Conservation (phyloP, 2,888 invertebrate genomes). For the Chironomus tentans region DNA sequence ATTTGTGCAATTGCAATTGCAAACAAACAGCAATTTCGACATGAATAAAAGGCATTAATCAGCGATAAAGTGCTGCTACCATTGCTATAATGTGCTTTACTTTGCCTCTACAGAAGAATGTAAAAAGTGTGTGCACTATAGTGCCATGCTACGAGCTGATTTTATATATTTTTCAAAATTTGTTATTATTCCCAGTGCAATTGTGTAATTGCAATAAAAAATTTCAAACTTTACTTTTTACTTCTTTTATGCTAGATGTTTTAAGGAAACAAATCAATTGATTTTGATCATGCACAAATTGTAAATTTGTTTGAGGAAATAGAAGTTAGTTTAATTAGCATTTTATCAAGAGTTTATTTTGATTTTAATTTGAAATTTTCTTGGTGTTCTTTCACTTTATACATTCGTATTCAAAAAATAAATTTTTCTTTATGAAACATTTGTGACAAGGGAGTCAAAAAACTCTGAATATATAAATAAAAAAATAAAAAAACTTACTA, state of each 20-base stretch:
- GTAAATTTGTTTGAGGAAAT: not conserved
- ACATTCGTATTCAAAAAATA: too few species aligned
- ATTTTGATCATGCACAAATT: not conserved
- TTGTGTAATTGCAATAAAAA: not conserved
- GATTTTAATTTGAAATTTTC: too few species aligned
- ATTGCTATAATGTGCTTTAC: not conserved
- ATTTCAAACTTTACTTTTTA: not conserved
- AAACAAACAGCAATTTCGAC: conserved; percentile 1
- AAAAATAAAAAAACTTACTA: too few species aligned
- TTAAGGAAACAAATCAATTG: not conserved
- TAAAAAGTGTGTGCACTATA: conserved; percentile 1
- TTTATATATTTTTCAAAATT: not conserved
- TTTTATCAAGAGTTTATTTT: too few species aligned
- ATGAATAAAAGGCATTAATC: conserved; percentile 15
- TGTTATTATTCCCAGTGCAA: not conserved
- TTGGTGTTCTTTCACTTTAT: too few species aligned
- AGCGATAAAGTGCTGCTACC: conserved; percentile 11
- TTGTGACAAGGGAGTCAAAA: too few species aligned
- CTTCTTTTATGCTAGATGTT: not conserved
- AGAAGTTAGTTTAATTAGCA: not conserved
- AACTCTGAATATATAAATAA: too few species aligned
- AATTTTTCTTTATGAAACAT: too few species aligned
- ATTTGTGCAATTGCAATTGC: conserved; percentile 4
- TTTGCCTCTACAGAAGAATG: not conserved
- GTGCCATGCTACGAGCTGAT: not conserved